These are phyloP conservation scores for Catharus fuscescens DNA, from an alignment of 2,113 vertebrate genomes.

Conservation along the genomic window DNA sequence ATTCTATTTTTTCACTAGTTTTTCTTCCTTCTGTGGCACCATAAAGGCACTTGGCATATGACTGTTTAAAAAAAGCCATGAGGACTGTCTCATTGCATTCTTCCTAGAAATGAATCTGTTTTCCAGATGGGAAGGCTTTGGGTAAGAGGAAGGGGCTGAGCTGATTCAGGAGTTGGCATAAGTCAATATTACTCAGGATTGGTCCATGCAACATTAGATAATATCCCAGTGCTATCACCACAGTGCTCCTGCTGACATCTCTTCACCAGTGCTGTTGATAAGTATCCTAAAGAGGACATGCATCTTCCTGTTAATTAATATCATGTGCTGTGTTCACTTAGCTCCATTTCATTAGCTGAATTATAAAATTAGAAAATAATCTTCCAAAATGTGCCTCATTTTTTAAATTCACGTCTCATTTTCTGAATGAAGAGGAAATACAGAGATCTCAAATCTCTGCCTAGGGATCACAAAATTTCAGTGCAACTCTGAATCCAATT, in stretches of 20 bases:
- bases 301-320: conserved; percentile 23
- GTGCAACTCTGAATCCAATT: not conserved
- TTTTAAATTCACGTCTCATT: not conserved
- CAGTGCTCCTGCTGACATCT: not conserved
- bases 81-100: not conserved
- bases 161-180: not conserved
- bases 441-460: not conserved
- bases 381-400: not conserved
- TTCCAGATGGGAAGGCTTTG: not conserved
- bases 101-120: not conserved
- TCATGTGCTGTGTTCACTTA: not conserved
- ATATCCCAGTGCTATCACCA: not conserved
- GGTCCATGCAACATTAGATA: not conserved
- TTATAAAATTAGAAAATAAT: conserved; percentile 4
- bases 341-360: conserved; percentile 15
- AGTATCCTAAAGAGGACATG: not conserved
- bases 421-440: not conserved
- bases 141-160: not conserved
- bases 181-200: not conserved
- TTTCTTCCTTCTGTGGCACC: not conserved
- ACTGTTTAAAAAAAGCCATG: not conserved
- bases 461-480: not conserved
- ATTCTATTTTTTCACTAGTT: not conserved
- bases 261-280: not conserved
- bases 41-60: not conserved